A percentile compares a stretch with the other conserved stretches of the same genome.
Evolutionary conservation across 2,113 vertebrate genomes (phyloP).

Genomic region (Chlorocebus sabaeus): DNA sequence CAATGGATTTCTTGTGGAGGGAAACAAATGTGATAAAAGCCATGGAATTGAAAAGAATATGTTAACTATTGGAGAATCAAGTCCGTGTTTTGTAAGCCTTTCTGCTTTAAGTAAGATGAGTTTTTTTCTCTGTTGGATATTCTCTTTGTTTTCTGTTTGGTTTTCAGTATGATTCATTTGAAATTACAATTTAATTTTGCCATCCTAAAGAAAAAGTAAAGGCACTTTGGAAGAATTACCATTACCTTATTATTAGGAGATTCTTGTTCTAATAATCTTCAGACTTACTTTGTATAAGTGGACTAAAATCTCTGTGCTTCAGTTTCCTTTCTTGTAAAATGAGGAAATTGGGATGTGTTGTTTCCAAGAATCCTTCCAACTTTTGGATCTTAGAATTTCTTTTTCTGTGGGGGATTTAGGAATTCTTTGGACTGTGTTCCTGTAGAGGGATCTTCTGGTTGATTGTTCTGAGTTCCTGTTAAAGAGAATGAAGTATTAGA

Average conservation of each 20-base stretch:
- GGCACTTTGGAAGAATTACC: neutral
- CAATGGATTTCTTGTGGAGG: neutral
- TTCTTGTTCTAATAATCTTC: neutral
- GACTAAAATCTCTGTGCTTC: constrained; percentile 1
- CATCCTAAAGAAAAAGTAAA: neutral
- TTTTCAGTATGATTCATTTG: constrained; percentile 2
- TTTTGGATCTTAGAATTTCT: neutral
- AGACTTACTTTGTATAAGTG: neutral
- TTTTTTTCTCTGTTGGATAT: neutral
- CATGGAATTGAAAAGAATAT: neutral
- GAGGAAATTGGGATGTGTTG: neutral
- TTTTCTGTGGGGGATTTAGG: neutral
- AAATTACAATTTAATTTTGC: constrained; percentile 32
- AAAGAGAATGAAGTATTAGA: neutral
- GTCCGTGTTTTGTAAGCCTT: neutral
- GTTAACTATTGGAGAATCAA: neutral
- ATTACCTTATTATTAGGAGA: neutral
- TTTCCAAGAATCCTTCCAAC: neutral
- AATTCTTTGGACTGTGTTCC: neutral
- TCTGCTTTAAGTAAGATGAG: neutral
- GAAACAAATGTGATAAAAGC: neutral
- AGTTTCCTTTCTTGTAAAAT: constrained; percentile 7
- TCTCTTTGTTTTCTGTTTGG: neutral
- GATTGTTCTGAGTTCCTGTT: neutral
- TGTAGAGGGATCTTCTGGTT: neutral